A percentile compares a stretch with the other conserved stretches of the same genome.
phyloP scores from a whole-genome alignment of 2,113 vertebrate species.

The Bungarus multicinctus region DNA sequence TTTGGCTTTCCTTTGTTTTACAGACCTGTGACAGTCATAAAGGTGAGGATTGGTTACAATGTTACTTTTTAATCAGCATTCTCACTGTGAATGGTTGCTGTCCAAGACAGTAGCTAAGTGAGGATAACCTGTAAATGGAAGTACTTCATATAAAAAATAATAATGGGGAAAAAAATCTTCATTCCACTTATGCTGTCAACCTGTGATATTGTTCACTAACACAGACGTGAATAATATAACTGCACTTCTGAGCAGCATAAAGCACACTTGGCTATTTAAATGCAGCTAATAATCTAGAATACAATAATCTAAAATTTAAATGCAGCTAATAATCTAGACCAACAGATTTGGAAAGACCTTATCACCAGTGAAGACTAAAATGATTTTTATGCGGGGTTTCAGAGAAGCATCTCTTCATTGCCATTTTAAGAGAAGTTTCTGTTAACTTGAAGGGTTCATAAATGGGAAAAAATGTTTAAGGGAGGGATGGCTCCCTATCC shows the following conservation, averaged over 20 bases:
- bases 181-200: neutral
- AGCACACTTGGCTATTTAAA: neutral
- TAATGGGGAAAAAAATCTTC: neutral
- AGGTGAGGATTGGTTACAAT: neutral
- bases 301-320: neutral
- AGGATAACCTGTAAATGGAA: neutral
- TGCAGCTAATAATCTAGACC: neutral
- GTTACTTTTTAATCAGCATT: neutral
- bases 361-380: neutral
- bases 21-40: neutral
- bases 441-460: neutral
- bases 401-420: neutral
- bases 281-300: neutral
- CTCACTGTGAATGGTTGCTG: neutral
- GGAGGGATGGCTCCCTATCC: neutral
- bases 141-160: neutral
- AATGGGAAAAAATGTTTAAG: neutral
- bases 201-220: neutral
- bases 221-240: neutral
- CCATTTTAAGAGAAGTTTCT: neutral
- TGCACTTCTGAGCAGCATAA: neutral
- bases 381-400: neutral
- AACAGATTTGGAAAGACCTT: neutral
- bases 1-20: neutral
- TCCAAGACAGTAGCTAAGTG: neutral